These are phyloP conservation scores for Lepeophtheirus nordmannii DNA, from an alignment of 2,888 invertebrate species.

Conservation along the genomic window DNA sequence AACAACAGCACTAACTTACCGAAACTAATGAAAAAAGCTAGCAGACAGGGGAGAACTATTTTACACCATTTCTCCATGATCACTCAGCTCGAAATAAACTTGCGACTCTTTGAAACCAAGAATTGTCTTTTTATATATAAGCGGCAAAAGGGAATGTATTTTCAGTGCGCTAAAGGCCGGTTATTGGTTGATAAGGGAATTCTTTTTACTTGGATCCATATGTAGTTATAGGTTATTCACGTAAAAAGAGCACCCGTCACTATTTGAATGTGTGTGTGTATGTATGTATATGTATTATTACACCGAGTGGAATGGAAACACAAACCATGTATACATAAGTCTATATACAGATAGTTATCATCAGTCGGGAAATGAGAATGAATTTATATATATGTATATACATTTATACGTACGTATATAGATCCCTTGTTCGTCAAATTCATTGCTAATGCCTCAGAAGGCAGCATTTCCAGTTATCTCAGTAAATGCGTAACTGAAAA, in stretches of 20 bases:
- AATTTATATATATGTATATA: constrained; percentile 26
- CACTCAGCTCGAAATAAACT: constrained; percentile 18
- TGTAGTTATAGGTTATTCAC: neutral
- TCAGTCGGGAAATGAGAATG: constrained; percentile 25
- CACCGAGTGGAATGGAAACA: neutral
- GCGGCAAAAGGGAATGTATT: constrained; percentile 2
- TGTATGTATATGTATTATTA: constrained; percentile 22
- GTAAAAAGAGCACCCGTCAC: constrained; percentile 17
- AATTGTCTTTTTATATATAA: neutral
- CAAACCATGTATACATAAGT: constrained; percentile 24
- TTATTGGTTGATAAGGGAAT: neutral
- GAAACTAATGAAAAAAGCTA: neutral
- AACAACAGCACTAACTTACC: neutral
- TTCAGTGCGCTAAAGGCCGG: neutral
- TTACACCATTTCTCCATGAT: constrained; percentile 18
- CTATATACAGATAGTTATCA: constrained; percentile 26
- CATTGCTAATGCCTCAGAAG: neutral
- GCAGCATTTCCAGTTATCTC: too few relatives aligned
- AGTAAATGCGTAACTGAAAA: too few relatives aligned
- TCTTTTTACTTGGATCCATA: neutral
- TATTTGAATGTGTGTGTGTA: constrained; percentile 12
- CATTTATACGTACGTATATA: constrained; percentile 26
- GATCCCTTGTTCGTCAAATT: neutral
- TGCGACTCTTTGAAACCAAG: neutral
- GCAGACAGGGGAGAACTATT: neutral